A percentile compares a stretch with the other conserved stretches of the same genome.
Conservation (phyloP, 2,113 vertebrate genomes). For the Potamarius usumacintae region DNA sequence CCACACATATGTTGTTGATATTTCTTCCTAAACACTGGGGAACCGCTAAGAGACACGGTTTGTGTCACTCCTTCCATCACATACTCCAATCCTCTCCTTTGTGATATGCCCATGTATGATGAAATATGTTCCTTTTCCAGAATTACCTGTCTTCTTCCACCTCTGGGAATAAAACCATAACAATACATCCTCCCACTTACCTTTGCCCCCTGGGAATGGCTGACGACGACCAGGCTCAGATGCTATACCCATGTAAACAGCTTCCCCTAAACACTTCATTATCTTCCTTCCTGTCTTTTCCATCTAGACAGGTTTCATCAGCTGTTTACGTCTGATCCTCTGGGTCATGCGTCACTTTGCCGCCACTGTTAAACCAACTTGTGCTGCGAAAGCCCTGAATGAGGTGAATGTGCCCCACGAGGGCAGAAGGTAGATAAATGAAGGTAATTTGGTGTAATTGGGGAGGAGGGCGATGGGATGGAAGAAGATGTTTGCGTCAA, state of each 20-base stretch:
- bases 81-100: slow-evolving; percentile 24
- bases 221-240: slow-evolving; percentile 39
- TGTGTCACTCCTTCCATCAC: slow-evolving; percentile 35
- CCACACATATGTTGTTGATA: neutral
- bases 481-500: neutral
- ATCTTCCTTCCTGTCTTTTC: slow-evolving; percentile 66
- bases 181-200: slow-evolving; percentile 57
- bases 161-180: slow-evolving; percentile 50
- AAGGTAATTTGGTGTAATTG: slow-evolving; percentile 9
- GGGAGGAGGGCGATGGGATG: neutral
- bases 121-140: slow-evolving; percentile 42
- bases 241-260: slow-evolving; percentile 61
- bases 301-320: slow-evolving; percentile 30
- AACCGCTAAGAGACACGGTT: neutral
- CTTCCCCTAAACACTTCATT: slow-evolving; percentile 69
- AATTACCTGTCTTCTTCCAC: slow-evolving; percentile 44
- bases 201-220: slow-evolving; percentile 53
- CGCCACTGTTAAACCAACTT: slow-evolving; percentile 3
- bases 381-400: slow-evolving; percentile 7
- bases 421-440: slow-evolving; percentile 2
- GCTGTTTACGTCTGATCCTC: neutral
- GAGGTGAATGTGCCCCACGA: slow-evolving; percentile 2
- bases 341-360: slow-evolving; percentile 4
- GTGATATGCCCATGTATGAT: slow-evolving; percentile 16
- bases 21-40: neutral